A percentile compares a stretch with the other conserved stretches of the same genome.
Evolutionary conservation across 2,888 invertebrate species (phyloP).

Genomic region (Habroteleia sp.): DNA sequence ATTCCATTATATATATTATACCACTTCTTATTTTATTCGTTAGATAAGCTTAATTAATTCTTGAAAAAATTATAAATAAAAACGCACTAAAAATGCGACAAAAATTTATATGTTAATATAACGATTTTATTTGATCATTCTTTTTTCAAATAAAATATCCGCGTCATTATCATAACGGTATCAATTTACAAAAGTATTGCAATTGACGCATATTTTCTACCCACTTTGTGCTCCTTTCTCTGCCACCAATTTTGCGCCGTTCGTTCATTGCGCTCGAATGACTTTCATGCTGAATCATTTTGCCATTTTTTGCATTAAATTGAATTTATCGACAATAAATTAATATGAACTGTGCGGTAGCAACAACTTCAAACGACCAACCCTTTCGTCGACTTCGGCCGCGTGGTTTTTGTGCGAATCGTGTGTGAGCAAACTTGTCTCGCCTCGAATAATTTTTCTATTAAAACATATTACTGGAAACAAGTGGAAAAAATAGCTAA

Average conservation of each 20-base stretch:
- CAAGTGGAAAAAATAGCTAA: conserved; percentile 31
- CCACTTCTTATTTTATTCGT: conserved; percentile 32
- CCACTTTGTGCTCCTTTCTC: conserved; percentile 45
- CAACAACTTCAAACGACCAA: conserved; percentile 57
- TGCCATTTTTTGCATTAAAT: conserved; percentile 71
- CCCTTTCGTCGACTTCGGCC: conserved; percentile 22
- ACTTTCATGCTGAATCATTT: conserved; percentile 64
- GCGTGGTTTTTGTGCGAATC: conserved; percentile 21
- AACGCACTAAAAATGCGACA: no score
- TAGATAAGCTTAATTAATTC: conserved; percentile 19
- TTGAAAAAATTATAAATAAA: conserved; percentile 2
- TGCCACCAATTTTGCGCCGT: conserved; percentile 43
- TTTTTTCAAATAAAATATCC: conserved; percentile 12
- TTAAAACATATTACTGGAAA: conserved; percentile 51
- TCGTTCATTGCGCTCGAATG: conserved; percentile 68
- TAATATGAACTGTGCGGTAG: conserved; percentile 70
- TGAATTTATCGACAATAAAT: conserved; percentile 71
- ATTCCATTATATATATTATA: conserved; percentile 26
- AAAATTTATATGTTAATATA: no score
- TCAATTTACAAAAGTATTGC: conserved; percentile 20
- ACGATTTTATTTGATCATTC: no score
- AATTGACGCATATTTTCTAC: conserved; percentile 40
- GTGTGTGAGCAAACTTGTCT: conserved; percentile 31
- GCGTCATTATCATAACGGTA: conserved; percentile 31
- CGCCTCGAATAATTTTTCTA: conserved; percentile 49